Evolutionary conservation across 1,140 invertebrate genomes (phyloP).

Genomic region (Leptoteleia sp.): DNA sequence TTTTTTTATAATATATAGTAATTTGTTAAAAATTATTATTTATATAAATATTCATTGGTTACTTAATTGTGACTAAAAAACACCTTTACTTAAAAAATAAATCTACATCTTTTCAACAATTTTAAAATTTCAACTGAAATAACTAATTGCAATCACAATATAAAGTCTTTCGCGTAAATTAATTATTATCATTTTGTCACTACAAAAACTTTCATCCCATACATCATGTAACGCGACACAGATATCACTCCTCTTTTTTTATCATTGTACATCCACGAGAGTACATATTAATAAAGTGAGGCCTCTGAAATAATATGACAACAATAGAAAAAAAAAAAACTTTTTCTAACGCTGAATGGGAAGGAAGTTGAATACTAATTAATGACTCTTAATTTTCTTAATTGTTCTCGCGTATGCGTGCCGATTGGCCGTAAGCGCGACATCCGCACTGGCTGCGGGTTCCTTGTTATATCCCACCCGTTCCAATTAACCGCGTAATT

Average conservation of each 20-base stretch:
- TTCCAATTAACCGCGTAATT: constrained; percentile 66
- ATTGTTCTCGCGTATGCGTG: constrained; percentile 75
- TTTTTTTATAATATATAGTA: too few relatives aligned
- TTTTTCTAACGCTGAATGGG: constrained; percentile 64
- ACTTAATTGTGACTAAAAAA: too few relatives aligned
- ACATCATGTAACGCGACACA: constrained; percentile 40
- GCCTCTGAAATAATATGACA: constrained; percentile 74
- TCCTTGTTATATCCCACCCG: constrained; percentile 58
- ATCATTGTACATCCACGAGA: constrained; percentile 29
- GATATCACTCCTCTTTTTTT: constrained; percentile 18
- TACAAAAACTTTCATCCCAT: constrained; percentile 30
- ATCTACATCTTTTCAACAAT: too few relatives aligned
- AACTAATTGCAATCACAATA: background rate
- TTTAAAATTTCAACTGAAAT: too few relatives aligned
- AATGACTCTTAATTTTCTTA: constrained; percentile 82
- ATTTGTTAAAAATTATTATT: too few relatives aligned
- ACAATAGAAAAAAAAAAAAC: constrained; percentile 75
- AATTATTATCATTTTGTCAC: constrained; percentile 28
- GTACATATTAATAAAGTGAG: constrained; percentile 65
- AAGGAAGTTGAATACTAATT: constrained; percentile 81
- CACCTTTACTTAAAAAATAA: too few relatives aligned
- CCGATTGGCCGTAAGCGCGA: constrained; percentile 70
- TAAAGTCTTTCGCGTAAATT: constrained; percentile 1
- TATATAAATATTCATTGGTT: too few relatives aligned
- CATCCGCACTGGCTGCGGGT: constrained; percentile 58